Percentiles rank a stretch among this genome's conserved stretches.
Evolutionary conservation across 35 echinoderm and acorn worm genomes (phyloP).

Genomic region (Acanthaster planci): DNA sequence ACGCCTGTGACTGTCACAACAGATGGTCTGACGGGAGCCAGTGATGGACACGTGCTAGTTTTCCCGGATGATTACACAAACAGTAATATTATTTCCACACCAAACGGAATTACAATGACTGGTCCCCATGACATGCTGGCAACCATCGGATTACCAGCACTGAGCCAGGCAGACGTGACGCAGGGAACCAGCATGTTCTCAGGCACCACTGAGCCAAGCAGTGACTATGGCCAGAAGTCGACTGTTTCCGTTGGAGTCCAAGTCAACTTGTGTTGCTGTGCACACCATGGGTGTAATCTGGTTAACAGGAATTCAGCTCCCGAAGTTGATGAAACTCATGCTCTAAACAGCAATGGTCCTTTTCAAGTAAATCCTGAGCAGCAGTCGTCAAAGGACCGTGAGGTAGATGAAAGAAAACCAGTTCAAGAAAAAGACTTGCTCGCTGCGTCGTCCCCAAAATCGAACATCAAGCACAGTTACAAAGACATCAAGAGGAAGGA

Average conservation of each 20-base stretch:
- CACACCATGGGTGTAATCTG: not conserved
- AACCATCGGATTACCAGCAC: not conserved
- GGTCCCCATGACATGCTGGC: not conserved
- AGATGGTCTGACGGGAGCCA: not conserved
- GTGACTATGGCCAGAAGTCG: not conserved
- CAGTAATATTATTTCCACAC: not conserved
- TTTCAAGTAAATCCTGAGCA: not conserved
- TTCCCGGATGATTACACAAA: not conserved
- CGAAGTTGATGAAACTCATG: not conserved
- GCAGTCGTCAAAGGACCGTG: not conserved
- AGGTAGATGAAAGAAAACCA: not conserved
- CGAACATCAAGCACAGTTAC: not conserved
- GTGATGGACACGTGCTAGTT: not conserved
- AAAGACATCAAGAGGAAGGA: not conserved
- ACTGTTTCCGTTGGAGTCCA: conserved; percentile 8
- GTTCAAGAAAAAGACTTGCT: not conserved
- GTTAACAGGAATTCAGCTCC: not conserved
- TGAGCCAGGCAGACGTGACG: not conserved
- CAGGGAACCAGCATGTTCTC: not conserved
- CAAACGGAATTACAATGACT: not conserved
- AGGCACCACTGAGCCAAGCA: not conserved
- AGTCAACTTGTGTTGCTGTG: conserved; percentile 10
- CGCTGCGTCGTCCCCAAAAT: not conserved
- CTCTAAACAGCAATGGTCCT: not conserved
- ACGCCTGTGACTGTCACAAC: not conserved